Evolutionary conservation across 2,797 vertebrate genomes (phyloP), one percentile per base, ranked within the genome.

Genomic region (Sebastolobus alascanus): DNA sequence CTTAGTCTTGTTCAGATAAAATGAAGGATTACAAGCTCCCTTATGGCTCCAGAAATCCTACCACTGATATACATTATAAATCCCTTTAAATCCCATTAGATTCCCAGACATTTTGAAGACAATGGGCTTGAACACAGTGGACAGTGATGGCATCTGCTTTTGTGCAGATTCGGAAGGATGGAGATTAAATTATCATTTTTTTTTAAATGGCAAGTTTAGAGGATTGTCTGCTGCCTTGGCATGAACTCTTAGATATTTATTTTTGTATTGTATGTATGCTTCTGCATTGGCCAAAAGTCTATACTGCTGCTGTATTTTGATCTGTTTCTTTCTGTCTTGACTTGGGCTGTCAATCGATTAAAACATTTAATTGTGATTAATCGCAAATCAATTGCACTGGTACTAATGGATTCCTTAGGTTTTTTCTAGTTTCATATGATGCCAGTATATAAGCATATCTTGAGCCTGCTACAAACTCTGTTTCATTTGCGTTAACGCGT

Each of bases 331-430:
- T 69, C 40, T 54, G 46, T 25, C 66, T 43, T 43, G 0, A 43
- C 0, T 43, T 0, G 40, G 40, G 0, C 40, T 43, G 43, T 46
- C 43, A 18, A 46, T 18, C 0, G 43, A 46, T 46, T 46, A 0
- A 46, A 46, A 46, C 16, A 18, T 46, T 16, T 46, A 46, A 46
- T 46, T 46, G 43, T 46, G 16, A 46, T 46, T 46, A 8, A 46
- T 46, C 0, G 3, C 43, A 46, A 16, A 46, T 43, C 14, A 40
- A 40, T 40, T 11, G 14, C 13, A 14, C 38, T 46, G 14, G 43
- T 18, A 18, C 14, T 1, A 43, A 46, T 46, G 6, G 43, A 46
- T 46, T 46, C 43, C 43, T 46, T 7, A 46, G 43, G 1, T 46
- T 46, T 46, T 46, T 18, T 1, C 6, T 46, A 46, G 14, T 46